A percentile compares a stretch with the other conserved stretches of the same genome.
These are phyloP conservation scores for Cheilosia variabilis DNA, from an alignment of 2,888 invertebrate genomes.

Conservation along the genomic window DNA sequence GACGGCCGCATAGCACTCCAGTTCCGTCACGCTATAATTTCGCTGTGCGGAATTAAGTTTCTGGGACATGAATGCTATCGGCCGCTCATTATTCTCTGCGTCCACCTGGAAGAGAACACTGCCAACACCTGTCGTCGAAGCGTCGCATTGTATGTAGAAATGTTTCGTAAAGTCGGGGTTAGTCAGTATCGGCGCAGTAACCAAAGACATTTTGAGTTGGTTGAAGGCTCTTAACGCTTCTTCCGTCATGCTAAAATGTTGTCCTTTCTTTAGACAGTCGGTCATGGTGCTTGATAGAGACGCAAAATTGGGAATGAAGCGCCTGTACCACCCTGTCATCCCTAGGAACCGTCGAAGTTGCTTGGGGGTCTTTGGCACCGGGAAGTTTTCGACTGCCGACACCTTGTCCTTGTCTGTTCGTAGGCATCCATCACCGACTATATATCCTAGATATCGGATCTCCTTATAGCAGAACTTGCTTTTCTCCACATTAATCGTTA, in stretches of 20 bases:
- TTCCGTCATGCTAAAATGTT: background rate
- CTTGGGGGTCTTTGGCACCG: background rate
- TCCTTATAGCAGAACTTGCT: constrained; percentile 1
- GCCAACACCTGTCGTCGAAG: too few species aligned
- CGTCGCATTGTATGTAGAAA: background rate
- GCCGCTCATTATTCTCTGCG: background rate
- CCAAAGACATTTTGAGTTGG: background rate
- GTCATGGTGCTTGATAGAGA: background rate
- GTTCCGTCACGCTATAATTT: too few species aligned
- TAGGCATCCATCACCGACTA: background rate
- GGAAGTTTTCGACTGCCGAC: background rate
- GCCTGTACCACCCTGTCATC: background rate
- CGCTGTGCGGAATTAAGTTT: too few species aligned
- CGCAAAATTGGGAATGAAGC: background rate
- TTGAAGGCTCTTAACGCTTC: constrained; percentile 10
- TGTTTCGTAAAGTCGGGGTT: background rate
- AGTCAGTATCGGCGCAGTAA: background rate
- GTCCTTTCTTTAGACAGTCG: background rate
- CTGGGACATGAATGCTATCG: too few species aligned
- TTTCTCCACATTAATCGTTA: background rate
- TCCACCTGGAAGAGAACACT: background rate
- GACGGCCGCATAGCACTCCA: background rate
- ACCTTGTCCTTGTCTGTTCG: background rate
- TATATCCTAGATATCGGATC: background rate
- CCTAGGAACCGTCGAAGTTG: background rate